Percentiles rank a stretch among this genome's conserved stretches.
Conservation (phyloP, 2,797 vertebrate genomes). For the Squalus acanthias region DNA sequence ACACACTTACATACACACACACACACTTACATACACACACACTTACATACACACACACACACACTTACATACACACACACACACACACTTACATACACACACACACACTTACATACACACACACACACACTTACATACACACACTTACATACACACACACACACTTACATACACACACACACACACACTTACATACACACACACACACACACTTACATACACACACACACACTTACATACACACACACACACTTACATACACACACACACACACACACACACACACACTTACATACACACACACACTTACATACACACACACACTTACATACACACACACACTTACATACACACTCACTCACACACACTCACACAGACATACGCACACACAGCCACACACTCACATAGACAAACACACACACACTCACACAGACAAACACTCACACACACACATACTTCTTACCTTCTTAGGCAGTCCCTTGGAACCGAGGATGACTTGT, state of each 20-base stretch:
- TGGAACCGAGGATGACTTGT: too few species aligned
- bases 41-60: background rate
- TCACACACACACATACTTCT: too few species aligned
- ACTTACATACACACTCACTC: background rate
- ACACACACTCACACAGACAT: background rate
- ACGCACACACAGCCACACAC: too few species aligned
- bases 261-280: too few species aligned
- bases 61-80: background rate
- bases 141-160: too few species aligned
- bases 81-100: background rate
- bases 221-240: too few species aligned
- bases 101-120: background rate
- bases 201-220: too few species aligned
- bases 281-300: too few species aligned
- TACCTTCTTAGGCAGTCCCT: too few species aligned
- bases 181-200: too few species aligned
- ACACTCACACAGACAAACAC: background rate
- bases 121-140: accelerated
- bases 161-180: too few species aligned
- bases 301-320: background rate
- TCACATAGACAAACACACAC: background rate
- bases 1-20: background rate
- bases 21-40: background rate
- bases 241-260: too few species aligned
- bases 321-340: background rate